Percentiles rank a stretch among this genome's conserved stretches.
Evolutionary conservation across 2,113 vertebrate genomes (phyloP).

Genomic region (Triplophysa siluroides): DNA sequence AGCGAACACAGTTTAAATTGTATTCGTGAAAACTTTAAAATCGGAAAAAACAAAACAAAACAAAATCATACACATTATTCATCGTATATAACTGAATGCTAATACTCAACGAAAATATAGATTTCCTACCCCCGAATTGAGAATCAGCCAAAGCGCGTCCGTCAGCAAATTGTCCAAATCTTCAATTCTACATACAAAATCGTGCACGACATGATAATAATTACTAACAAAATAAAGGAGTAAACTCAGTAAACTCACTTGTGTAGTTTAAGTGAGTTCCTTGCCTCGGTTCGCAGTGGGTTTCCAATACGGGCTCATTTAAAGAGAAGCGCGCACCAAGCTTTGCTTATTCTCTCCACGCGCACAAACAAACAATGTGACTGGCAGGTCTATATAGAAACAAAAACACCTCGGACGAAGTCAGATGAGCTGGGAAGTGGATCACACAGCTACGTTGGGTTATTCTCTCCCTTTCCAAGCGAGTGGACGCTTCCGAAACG

Average conservation of each 20-base stretch:
- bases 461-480: background rate
- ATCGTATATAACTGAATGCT: too few relatives aligned
- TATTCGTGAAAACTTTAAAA: background rate
- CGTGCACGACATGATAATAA: background rate
- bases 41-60: background rate
- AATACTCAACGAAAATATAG: too few relatives aligned
- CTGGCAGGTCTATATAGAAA: background rate
- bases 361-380: background rate
- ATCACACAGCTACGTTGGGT: background rate
- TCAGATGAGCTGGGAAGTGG: background rate
- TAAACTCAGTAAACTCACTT: slow-evolving; percentile 18
- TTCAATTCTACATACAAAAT: background rate
- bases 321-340: slow-evolving; percentile 21
- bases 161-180: too few relatives aligned
- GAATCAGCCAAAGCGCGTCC: too few relatives aligned
- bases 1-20: background rate
- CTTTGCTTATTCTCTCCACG: background rate
- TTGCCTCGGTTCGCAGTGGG: background rate
- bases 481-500: background rate
- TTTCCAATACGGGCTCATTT: slow-evolving; percentile 19
- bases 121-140: too few relatives aligned
- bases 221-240: background rate
- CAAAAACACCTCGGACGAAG: background rate
- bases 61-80: background rate
- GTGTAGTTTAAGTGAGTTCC: slow-evolving; percentile 17